These are phyloP conservation scores for Apeira syringaria DNA, from an alignment of 2,888 invertebrate genomes.

Conservation along the genomic window DNA sequence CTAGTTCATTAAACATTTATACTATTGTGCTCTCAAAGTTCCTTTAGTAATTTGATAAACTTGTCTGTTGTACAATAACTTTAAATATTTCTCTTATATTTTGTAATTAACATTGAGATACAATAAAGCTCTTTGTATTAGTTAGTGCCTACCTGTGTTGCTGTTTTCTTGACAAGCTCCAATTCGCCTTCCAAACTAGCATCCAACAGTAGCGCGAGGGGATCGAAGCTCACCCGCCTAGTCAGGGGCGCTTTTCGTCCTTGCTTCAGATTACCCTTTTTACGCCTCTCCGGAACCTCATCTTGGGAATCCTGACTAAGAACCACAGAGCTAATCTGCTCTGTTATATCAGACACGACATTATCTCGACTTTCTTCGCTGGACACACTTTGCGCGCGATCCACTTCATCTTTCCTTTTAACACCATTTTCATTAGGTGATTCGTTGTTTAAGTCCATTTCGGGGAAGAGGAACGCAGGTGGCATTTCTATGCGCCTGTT, in stretches of 20 bases:
- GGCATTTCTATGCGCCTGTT: conserved; percentile 92
- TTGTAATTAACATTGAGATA: no score
- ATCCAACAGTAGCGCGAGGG: conserved; percentile 96
- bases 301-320: conserved; percentile 82
- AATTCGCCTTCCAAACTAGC: conserved; percentile 99
- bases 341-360: conserved; percentile 70
- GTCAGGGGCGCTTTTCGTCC: conserved; percentile 89
- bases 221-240: conserved; percentile 97
- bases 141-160: conserved; percentile 87
- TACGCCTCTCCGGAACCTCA: conserved; percentile 84
- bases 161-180: conserved; percentile 97
- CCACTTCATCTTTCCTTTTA: conserved; percentile 73
- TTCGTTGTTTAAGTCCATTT: conserved; percentile 86
- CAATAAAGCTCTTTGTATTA: no score
- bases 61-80: no score
- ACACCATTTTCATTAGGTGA: conserved; percentile 62
- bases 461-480: conserved; percentile 91
- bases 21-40: no score
- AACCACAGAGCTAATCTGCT: conserved; percentile 77
- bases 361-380: conserved; percentile 71
- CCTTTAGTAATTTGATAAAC: no score
- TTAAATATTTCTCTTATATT: no score
- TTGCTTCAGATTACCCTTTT: conserved; percentile 92
- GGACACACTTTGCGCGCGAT: conserved; percentile 67
- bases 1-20: no score